Evolutionary conservation across 2,113 vertebrate genomes (phyloP), one percentile per base, ranked within the genome.

Genomic region (Scortum barcoo): DNA sequence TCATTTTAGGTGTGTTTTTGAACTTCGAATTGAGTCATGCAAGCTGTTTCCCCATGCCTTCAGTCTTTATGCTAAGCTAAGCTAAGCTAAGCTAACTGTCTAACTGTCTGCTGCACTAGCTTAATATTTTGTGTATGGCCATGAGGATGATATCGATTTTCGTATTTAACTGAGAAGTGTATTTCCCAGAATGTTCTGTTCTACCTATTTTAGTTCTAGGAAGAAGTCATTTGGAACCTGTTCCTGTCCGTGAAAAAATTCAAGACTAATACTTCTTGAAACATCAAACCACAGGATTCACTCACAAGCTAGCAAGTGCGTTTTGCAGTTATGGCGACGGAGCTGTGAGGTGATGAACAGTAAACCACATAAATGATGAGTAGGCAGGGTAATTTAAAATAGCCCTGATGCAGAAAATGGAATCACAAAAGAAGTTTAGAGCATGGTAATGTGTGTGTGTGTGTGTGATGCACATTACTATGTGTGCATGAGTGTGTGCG

Each of bases 321-420:
- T 61, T 58, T 51, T 40, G 51, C 33, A 33, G 46, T 42, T 30
- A 75, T 56, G 28, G 66, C 36, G 46, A 56, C 71, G 61, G 76
- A 38, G 48, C 61, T 44, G 46, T 60, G 24, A 81, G 66, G 70
- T 76, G 75, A 42, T 13, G 66, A 80, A 73, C 63, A 61, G 57
- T 48, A 73, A 75, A 80, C 61, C 26, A 46, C 56, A 78, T 75
- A 44, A 24, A 74, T 83, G 56, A 40, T 20, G 65, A 74, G 22
- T 62, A 58, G 40, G 26, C 7, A 48, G 58, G 73, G 51, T 48
- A 11, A 69, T 66, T 80, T 83, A 58, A 77, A 83, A 69, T 72
- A 63, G 70, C 70, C 44, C 22, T 56, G 63, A 74, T 80, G 69
- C 48, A 80, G 13, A 56, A 77, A 85, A 80, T 80, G 50, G 65